These are phyloP conservation scores for Danio aesculapii DNA, from an alignment of 2,797 vertebrate species.

Conservation along the genomic window DNA sequence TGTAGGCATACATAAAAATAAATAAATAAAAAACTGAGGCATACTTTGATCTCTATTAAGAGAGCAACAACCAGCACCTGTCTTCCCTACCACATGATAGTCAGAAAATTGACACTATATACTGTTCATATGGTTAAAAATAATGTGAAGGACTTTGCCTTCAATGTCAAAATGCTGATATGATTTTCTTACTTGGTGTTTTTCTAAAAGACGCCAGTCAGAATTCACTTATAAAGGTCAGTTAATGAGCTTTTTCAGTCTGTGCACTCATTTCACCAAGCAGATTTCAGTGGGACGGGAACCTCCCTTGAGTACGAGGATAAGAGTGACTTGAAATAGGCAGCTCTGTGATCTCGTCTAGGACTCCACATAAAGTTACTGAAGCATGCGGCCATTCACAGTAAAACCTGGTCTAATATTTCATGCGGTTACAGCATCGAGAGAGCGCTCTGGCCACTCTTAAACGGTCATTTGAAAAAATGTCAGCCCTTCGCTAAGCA, in stretches of 20 bases:
- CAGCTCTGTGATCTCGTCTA: constrained; percentile 49
- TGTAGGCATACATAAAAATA: too few relatives aligned
- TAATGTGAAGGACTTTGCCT: not conserved
- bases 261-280: constrained; percentile 35
- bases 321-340: constrained; percentile 40
- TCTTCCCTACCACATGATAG: not conserved
- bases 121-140: not conserved
- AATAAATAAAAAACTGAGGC: too few relatives aligned
- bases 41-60: not conserved
- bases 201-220: constrained; percentile 14
- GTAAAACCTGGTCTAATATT: constrained; percentile 38
- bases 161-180: not conserved
- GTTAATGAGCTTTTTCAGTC: constrained; percentile 34
- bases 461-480: constrained; percentile 44
- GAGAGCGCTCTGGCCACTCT: not conserved
- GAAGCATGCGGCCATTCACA: constrained; percentile 25
- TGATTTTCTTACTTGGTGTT: not conserved
- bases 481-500: constrained; percentile 36
- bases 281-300: constrained; percentile 27
- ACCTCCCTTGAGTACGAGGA: constrained; percentile 29
- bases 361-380: constrained; percentile 42
- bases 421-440: constrained; percentile 27
- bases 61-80: not conserved
- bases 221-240: constrained; percentile 6
- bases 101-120: not conserved